Percentiles rank a stretch among this genome's conserved stretches.
These are phyloP conservation scores for Arrhopalites spinosus DNA, from an alignment of 2,888 invertebrate species.

Conservation along the genomic window DNA sequence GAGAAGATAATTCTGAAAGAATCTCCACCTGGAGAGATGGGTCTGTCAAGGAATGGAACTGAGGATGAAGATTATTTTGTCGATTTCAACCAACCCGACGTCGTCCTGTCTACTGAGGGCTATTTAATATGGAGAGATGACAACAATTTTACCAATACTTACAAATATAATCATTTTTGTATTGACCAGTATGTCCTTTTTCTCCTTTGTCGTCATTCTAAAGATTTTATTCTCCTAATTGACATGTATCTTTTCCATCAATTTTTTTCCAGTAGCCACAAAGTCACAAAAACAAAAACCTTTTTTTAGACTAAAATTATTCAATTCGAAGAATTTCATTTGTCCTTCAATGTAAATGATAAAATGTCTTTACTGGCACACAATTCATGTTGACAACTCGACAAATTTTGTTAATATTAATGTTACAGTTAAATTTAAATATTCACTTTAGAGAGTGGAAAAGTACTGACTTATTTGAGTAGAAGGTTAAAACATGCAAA, in stretches of 20 bases:
- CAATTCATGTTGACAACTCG: too few species aligned
- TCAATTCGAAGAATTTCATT: too few species aligned
- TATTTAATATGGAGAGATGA: conserved; percentile 52
- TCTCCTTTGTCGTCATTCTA: background rate
- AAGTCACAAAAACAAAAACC: background rate
- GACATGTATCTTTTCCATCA: background rate
- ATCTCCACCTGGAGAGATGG: background rate
- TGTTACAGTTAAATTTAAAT: too few species aligned
- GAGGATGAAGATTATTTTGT: background rate
- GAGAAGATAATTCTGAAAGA: conserved; percentile 47
- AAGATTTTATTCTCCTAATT: background rate
- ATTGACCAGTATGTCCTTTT: conserved; percentile 52
- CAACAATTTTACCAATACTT: conserved; percentile 48
- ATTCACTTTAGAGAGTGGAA: too few species aligned
- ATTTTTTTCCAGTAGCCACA: background rate
- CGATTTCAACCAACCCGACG: conserved; percentile 28
- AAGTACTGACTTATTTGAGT: too few species aligned
- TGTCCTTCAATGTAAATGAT: too few species aligned
- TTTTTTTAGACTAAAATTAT: too few species aligned
- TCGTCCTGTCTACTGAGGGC: conserved; percentile 50
- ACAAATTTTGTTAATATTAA: too few species aligned
- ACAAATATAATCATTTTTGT: conserved; percentile 51
- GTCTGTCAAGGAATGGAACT: background rate
- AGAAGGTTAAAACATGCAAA: too few species aligned
- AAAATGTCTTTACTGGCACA: too few species aligned